A percentile compares a stretch with the other conserved stretches of the same genome.
Evolutionary conservation across 2,888 invertebrate genomes (phyloP).

Genomic region (Liopterus haemorrhoidalis): DNA sequence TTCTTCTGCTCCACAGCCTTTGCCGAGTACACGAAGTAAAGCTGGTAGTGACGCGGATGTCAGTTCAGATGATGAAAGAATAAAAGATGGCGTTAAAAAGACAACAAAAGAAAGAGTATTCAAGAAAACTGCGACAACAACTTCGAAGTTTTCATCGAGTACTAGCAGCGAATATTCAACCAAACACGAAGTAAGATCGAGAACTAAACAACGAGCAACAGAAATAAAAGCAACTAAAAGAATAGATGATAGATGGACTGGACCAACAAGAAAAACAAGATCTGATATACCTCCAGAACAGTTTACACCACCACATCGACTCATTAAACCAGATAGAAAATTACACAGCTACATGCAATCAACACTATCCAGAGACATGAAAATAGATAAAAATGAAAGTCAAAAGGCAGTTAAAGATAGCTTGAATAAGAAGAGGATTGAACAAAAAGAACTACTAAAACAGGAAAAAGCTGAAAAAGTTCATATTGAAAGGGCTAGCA

Average conservation of each 20-base stretch:
- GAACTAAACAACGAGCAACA: too few relatives aligned
- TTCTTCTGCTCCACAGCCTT: conserved; percentile 21
- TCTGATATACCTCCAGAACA: conserved; percentile 14
- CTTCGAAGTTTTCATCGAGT: conserved; percentile 22
- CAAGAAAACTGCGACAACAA: conserved; percentile 25
- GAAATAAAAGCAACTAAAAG: conserved; percentile 17
- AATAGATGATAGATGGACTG: conserved; percentile 24
- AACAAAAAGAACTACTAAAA: conserved; percentile 21
- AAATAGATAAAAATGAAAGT: conserved; percentile 43
- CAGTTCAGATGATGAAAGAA: conserved; percentile 41
- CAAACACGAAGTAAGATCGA: conserved; percentile 8
- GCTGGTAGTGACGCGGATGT: conserved; percentile 40
- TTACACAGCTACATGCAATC: conserved; percentile 55
- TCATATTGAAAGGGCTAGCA: background rate
- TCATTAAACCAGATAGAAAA: conserved; percentile 37
- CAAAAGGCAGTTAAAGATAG: conserved; percentile 26
- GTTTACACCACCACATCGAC: conserved; percentile 25
- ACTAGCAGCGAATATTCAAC: conserved; percentile 19
- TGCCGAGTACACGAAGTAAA: conserved; percentile 29
- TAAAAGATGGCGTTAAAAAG: conserved; percentile 22
- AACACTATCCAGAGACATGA: conserved; percentile 53
- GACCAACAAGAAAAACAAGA: conserved; percentile 15
- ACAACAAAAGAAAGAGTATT: conserved; percentile 26
- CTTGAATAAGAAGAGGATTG: conserved; percentile 23
- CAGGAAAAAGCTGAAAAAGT: conserved; percentile 6